Percentiles rank a stretch among this genome's conserved stretches.
Evolutionary conservation across 1,140 invertebrate genomes (phyloP).

Genomic region (Diorhabda carinulata): DNA sequence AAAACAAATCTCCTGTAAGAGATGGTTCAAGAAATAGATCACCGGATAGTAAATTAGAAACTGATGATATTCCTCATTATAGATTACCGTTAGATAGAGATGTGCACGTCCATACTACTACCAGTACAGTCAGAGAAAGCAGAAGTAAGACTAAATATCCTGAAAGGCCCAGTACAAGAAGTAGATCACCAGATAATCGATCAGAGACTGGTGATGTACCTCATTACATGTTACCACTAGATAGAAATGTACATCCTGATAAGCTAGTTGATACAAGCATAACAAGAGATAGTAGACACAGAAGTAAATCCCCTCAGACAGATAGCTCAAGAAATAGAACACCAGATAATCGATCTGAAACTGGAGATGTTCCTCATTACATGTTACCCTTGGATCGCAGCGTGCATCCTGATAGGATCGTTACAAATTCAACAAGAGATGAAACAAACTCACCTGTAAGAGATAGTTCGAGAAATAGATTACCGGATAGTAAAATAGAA

Average conservation of each 20-base stretch:
- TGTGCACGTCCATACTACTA: constrained; percentile 7
- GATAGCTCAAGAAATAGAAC: constrained; percentile 14
- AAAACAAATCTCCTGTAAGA: too few species aligned
- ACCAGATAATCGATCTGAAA: constrained; percentile 21
- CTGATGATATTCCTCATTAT: too few species aligned
- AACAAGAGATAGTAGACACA: background rate
- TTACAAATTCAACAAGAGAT: background rate
- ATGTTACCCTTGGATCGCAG: background rate
- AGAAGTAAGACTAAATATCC: background rate
- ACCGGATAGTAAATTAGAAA: too few species aligned
- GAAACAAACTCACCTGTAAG: background rate
- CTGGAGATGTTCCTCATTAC: constrained; percentile 5
- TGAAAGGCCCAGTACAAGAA: background rate
- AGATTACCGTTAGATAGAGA: background rate
- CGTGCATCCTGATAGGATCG: constrained; percentile 1
- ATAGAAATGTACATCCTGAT: background rate
- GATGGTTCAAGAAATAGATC: too few species aligned
- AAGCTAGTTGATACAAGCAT: background rate
- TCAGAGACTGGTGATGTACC: background rate
- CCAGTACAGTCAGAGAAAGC: background rate
- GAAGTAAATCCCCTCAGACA: constrained; percentile 26
- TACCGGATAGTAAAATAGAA: background rate
- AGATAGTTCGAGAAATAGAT: background rate
- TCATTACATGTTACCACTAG: background rate
- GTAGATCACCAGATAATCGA: background rate